Evolutionary conservation across 2,113 vertebrate species (phyloP), one percentile per base, ranked within the genome.

Genomic region (Sturnus vulgaris): DNA sequence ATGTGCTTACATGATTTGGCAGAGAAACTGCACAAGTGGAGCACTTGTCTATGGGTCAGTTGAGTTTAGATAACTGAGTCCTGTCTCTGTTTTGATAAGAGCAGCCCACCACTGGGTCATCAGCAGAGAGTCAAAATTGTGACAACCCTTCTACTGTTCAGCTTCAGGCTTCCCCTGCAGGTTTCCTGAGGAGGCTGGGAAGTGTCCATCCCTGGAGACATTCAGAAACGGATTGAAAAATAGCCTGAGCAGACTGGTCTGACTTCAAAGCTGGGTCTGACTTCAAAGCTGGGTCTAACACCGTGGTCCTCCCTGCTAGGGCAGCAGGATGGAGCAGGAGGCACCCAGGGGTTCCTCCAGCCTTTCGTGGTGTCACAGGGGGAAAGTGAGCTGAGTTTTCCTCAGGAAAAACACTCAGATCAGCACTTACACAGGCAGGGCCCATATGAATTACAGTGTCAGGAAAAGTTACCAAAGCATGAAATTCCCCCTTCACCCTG

Each of bases 231-330:
- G 21, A 18, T 30, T 49, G 33, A 16, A 39, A 82, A 82, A 25
- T 33, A 30, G 10, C 21, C 42, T 35, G 46, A 64, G 49, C 39
- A 85, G 46, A 2, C 49, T 9, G 20, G 3, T 53, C 18, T 64
- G 49, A 10, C 27, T 60, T 37, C 20, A 42, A 6, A 31, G 28
- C 47, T 30, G 47, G 27, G 7, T 76, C 18, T 77, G n/a, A 8
- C 27, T 60, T 37, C 19, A 42, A 6, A 33, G 28, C 47, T 30
- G 47, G 27, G 7, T 76, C 16, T 77, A 27, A 8, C 2, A 0
- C 17, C 0, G 0, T 4, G 2, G 35, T 63, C 27, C 23, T 39
- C 33, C 15, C 37, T 80, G 12, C 8, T 2, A 0, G 0, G 22
- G 53, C 31, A 63, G 4, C 2, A 5, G 5, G 15, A 14, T 37